These are phyloP conservation scores for Limnephilus marmoratus DNA, from an alignment of 2,888 invertebrate species.

Conservation along the genomic window DNA sequence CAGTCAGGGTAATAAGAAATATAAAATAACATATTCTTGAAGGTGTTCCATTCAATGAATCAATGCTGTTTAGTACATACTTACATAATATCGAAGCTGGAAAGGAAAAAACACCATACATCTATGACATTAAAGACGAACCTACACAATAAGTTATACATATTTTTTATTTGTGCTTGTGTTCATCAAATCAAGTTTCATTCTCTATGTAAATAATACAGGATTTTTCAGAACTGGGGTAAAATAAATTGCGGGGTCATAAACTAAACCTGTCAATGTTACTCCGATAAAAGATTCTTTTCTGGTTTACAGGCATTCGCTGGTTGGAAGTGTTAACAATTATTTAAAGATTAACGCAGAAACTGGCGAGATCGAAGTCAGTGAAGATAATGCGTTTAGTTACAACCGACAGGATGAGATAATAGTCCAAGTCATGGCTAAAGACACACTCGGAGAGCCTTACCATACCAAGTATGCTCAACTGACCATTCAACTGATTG, in stretches of 20 bases:
- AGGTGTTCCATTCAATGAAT: too few relatives aligned
- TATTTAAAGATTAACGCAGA: conserved; percentile 75
- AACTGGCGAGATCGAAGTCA: conserved; percentile 79
- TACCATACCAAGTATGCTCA: conserved; percentile 76
- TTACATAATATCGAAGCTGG: too few relatives aligned
- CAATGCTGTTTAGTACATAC: too few relatives aligned
- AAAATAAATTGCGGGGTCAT: neutral
- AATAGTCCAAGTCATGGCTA: conserved; percentile 76
- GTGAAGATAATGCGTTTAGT: conserved; percentile 77
- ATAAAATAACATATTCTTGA: too few relatives aligned
- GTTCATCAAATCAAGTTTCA: too few relatives aligned
- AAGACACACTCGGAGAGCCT: conserved; percentile 71
- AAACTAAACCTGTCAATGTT: neutral
- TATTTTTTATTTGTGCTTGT: too few relatives aligned
- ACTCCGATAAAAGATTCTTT: conserved; percentile 43
- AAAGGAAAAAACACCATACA: too few relatives aligned
- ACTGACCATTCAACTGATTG: conserved; percentile 79
- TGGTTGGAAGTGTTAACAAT: conserved; percentile 75
- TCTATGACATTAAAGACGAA: too few relatives aligned
- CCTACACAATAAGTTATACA: too few relatives aligned
- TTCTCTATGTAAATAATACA: too few relatives aligned
- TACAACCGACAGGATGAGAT: conserved; percentile 79
- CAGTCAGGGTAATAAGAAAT: too few relatives aligned
- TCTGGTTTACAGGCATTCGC: conserved; percentile 73
- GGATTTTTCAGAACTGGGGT: too few relatives aligned